These are phyloP conservation scores for Dichetophora obliterata DNA, from an alignment of 2,888 invertebrate species.

Conservation along the genomic window DNA sequence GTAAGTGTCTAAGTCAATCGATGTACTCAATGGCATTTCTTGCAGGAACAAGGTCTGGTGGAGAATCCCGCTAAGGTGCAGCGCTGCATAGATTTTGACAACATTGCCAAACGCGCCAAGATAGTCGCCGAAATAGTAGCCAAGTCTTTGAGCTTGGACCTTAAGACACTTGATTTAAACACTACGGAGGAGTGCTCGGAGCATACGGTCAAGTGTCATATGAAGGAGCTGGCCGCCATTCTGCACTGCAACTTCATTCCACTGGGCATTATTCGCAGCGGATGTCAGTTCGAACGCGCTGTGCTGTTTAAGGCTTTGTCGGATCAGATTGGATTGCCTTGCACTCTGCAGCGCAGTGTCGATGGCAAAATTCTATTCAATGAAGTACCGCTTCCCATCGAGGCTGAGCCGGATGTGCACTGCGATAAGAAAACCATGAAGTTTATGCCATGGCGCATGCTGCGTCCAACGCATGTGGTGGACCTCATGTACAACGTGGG, in stretches of 20 bases:
- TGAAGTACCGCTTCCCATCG: slow-evolving; percentile 74
- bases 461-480: slow-evolving; percentile 75
- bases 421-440: slow-evolving; percentile 59
- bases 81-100: slow-evolving; percentile 61
- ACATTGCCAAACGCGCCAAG: slow-evolving; percentile 60
- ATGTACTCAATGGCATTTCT: too few relatives aligned
- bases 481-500: slow-evolving; percentile 71
- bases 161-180: slow-evolving; percentile 58
- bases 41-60: slow-evolving; percentile 54
- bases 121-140: slow-evolving; percentile 72
- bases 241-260: slow-evolving; percentile 72
- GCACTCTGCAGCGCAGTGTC: slow-evolving; percentile 73
- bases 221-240: slow-evolving; percentile 70
- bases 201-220: slow-evolving; percentile 68
- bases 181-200: slow-evolving; percentile 71
- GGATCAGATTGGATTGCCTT: slow-evolving; percentile 75
- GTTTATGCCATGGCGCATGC: slow-evolving; percentile 71
- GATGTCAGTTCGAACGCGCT: slow-evolving; percentile 75
- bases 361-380: slow-evolving; percentile 74
- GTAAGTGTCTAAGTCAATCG: background rate
- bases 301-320: slow-evolving; percentile 77
- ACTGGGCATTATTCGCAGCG: slow-evolving; percentile 73
- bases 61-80: slow-evolving; percentile 53
- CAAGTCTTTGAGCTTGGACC: slow-evolving; percentile 51
- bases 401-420: slow-evolving; percentile 56